phyloP scores from a whole-genome alignment of 2,888 invertebrate species.

The Prosapia bicincta region DNA sequence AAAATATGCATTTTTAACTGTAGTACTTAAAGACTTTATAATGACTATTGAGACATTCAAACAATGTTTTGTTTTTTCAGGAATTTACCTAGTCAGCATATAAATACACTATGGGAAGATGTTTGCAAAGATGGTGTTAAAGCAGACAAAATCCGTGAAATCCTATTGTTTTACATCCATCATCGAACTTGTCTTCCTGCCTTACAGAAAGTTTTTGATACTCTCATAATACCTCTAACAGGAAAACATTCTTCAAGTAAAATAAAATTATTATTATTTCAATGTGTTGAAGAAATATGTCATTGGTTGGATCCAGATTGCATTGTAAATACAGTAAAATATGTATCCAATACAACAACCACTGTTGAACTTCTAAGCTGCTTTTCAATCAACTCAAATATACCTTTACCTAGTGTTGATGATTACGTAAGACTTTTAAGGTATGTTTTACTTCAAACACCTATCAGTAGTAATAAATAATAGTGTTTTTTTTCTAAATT shows the following conservation, averaged over 20 bases:
- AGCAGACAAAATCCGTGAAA: constrained; percentile 13
- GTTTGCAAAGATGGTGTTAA: constrained; percentile 23
- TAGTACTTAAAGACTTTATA: too few relatives aligned
- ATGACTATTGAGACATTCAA: too few relatives aligned
- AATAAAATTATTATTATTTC: constrained; percentile 17
- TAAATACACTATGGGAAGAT: constrained; percentile 23
- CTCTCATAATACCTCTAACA: constrained; percentile 19
- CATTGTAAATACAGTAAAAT: constrained; percentile 16
- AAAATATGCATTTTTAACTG: too few relatives aligned
- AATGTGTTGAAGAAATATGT: constrained; percentile 23
- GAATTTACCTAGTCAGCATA: constrained; percentile 21
- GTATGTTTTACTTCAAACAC: background rate
- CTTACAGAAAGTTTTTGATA: constrained; percentile 27
- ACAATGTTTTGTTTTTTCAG: too few relatives aligned
- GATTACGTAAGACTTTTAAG: constrained; percentile 14
- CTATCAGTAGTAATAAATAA: too few relatives aligned
- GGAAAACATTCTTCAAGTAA: constrained; percentile 13
- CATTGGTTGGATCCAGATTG: constrained; percentile 21
- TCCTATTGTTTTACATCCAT: constrained; percentile 24
- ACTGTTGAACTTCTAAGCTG: constrained; percentile 25
- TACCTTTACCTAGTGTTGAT: background rate
- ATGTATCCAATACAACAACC: constrained; percentile 9
- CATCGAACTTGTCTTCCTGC: constrained; percentile 24
- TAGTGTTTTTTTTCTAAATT: too few relatives aligned
- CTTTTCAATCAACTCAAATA: constrained; percentile 16